Base-by-base conservation (phyloP, 2,113 vertebrate species). In the Peromyscus leucopus region DNA sequence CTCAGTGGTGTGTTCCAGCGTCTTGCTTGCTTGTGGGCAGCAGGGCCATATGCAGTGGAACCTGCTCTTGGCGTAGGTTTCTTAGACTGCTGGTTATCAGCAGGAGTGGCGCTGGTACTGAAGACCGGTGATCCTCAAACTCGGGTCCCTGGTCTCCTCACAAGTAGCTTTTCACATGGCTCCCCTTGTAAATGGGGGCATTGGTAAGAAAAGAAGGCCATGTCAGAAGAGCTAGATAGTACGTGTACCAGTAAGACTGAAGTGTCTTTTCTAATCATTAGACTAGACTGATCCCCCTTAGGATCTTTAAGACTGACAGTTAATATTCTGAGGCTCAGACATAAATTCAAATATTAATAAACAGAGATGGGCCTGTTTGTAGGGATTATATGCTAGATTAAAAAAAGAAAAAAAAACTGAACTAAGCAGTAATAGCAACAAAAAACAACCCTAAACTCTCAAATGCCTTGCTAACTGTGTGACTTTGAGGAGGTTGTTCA, bases 251-350 rank as follows among this genome's bases (percentile, higher is more conserved):
- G 48, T 85, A 12, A 74, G 67, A 76, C 55, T 69, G 55, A 26
- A 88, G 9, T 74, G 13, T 10, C 31, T 92, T 91, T 93, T 85
- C 63, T 74, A 6, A 39, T 86, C 33, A 48, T 83, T 76, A 59
- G 79, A 42, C 4, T 42, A 42, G 69, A 83, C 61, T 16, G 46
- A n/a, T 71, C 24, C 9, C 39, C 17, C 17, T 69, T 55, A 71
- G 85, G 65, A 26, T 55, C 85, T 26, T 51, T 55, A 91, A 87
- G 51, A 48, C 83, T 83, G 78, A 84, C 67, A 63, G 61, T 91
- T 86, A 85, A 3, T 85, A 67, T 93, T 93, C 91, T 96, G 82
- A 93, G 39, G 28, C 55, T 71, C 61, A 67, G 39, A 55, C 1
- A 1, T 80, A 91, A 31, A 5, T 76, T 42, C 61, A 65, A 31